These are phyloP conservation scores for Panthera leo DNA, from an alignment of 2,113 vertebrate genomes.

Conservation along the genomic window DNA sequence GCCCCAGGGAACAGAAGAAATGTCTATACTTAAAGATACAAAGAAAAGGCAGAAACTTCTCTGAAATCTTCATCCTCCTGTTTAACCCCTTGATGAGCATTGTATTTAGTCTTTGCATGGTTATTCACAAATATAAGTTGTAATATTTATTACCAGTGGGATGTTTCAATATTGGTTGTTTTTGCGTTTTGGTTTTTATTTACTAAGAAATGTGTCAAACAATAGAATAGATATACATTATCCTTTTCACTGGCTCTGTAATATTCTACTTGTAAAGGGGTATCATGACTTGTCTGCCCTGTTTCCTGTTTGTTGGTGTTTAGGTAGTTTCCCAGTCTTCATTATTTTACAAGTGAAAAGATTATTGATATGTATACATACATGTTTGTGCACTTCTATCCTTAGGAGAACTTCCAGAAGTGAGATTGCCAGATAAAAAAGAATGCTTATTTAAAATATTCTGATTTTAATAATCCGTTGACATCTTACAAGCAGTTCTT, in stretches of 20 bases:
- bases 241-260: not conserved
- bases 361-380: not conserved
- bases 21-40: not conserved
- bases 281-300: not conserved
- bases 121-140: not conserved
- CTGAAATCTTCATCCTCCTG: not conserved
- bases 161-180: not conserved
- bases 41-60: not conserved
- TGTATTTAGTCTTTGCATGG: slow-evolving; percentile 6
- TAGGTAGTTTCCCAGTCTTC: not conserved
- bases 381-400: not conserved
- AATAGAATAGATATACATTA: not conserved
- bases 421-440: not conserved
- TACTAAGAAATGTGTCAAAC: not conserved
- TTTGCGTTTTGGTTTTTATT: not conserved
- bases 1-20: not conserved
- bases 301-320: not conserved
- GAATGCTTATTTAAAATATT: slow-evolving; percentile 3
- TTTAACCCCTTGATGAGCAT: not conserved
- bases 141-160: not conserved
- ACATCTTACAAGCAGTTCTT: not conserved
- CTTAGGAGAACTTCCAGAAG: not conserved
- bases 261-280: not conserved
- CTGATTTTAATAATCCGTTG: not conserved
- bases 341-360: slow-evolving; percentile 20